Percentiles rank a stretch among this genome's conserved stretches.
phyloP scores from a whole-genome alignment of 2,888 invertebrate species.

The Drosophila birchii region DNA sequence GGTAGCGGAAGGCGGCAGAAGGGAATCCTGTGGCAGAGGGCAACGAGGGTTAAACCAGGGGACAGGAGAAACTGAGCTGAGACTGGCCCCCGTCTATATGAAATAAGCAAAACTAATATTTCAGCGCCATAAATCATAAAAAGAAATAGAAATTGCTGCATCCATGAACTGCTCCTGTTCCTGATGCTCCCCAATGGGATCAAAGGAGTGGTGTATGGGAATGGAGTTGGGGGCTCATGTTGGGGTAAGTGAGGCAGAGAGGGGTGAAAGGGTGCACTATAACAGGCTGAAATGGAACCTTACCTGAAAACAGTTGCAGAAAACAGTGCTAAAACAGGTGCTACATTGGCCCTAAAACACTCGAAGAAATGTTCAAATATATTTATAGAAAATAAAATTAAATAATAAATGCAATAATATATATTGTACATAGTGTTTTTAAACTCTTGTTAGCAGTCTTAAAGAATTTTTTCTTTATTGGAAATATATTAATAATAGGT shows the following conservation, averaged over 20 bases:
- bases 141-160: conserved; percentile 64
- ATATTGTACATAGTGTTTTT: not conserved
- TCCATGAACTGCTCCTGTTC: conserved; percentile 26
- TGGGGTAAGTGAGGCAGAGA: no score
- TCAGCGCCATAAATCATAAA: conserved; percentile 82
- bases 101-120: conserved; percentile 83
- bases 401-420: not conserved
- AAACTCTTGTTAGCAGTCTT: not conserved
- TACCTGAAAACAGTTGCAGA: conserved; percentile 17
- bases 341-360: not conserved
- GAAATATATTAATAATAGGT: not conserved
- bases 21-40: not conserved
- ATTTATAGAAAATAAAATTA: not conserved
- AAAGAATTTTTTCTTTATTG: not conserved
- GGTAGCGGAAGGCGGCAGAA: not conserved
- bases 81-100: conserved; percentile 47
- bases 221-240: not conserved
- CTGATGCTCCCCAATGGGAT: conserved; percentile 14
- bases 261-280: not conserved
- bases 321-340: not conserved
- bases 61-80: not conserved
- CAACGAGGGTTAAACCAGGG: not conserved
- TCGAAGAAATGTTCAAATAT: not conserved
- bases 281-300: conserved; percentile 34
- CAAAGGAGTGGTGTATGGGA: not conserved